These are phyloP conservation scores for Pogonus chalceus DNA, from an alignment of 1,140 invertebrate species.

Conservation along the genomic window DNA sequence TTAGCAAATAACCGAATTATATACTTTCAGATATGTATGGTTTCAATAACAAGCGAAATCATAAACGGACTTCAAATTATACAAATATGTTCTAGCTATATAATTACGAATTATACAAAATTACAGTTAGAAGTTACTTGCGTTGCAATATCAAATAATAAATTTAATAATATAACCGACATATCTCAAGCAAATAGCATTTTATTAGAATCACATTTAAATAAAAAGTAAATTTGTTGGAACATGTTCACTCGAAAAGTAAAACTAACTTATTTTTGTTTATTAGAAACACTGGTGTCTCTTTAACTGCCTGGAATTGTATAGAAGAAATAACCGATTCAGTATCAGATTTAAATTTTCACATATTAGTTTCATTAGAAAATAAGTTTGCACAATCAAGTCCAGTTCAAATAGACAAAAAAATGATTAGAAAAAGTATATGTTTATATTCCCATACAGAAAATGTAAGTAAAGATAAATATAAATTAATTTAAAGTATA, in stretches of 20 bases:
- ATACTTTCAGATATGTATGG: constrained; percentile 34
- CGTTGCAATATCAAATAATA: constrained; percentile 37
- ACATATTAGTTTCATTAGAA: constrained; percentile 35
- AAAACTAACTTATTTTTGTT: constrained; percentile 8
- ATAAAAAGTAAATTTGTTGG: constrained; percentile 31
- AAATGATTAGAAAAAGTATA: constrained; percentile 35
- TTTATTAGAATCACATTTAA: constrained; percentile 32
- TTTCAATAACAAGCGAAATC: constrained; percentile 41
- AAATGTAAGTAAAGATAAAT: constrained; percentile 20
- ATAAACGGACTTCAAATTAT: constrained; percentile 44
- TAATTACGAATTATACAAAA: constrained; percentile 43
- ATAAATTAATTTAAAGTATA: constrained; percentile 11
- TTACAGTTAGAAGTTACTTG: constrained; percentile 39
- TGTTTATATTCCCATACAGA: constrained; percentile 28
- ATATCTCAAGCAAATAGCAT: constrained; percentile 33
- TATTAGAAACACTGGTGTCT: constrained; percentile 36
- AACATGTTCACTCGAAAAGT: background rate
- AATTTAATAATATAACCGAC: constrained; percentile 30
- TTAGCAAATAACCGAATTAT: constrained; percentile 1
- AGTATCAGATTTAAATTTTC: constrained; percentile 30
- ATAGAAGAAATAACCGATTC: constrained; percentile 17
- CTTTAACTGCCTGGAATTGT: constrained; percentile 39
- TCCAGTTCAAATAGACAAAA: constrained; percentile 42
- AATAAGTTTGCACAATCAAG: constrained; percentile 39
- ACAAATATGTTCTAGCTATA: constrained; percentile 42